A percentile compares a stretch with the other conserved stretches of the same genome.
Evolutionary conservation across 2,113 vertebrate species (phyloP).

Genomic region (Cettia cetti): DNA sequence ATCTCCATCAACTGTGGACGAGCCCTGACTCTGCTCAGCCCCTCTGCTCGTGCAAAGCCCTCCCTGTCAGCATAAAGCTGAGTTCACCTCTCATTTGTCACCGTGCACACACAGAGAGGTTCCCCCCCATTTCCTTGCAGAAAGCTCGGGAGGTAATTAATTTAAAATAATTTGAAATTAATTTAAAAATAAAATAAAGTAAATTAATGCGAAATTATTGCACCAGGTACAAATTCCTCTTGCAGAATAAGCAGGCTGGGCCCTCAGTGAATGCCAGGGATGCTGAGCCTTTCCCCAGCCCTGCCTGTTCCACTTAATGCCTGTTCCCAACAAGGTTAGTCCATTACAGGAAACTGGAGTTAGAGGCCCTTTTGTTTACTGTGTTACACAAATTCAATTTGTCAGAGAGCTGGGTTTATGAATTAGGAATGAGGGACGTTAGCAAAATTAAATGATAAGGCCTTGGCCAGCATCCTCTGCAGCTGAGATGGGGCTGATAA

Average conservation of each 20-base stretch:
- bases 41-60: neutral
- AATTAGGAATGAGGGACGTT: conserved; percentile 54
- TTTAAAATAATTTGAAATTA: too few species aligned
- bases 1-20: neutral
- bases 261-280: neutral
- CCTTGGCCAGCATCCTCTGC: neutral
- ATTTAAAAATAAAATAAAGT: neutral
- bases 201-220: too few species aligned
- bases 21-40: neutral
- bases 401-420: conserved; percentile 44
- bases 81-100: neutral
- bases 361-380: conserved; percentile 46
- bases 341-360: neutral
- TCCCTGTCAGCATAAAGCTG: neutral
- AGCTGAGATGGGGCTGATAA: neutral
- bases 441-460: conserved; percentile 33
- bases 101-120: accelerated
- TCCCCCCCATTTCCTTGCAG: neutral
- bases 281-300: neutral
- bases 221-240: neutral
- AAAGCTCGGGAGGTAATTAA: neutral
- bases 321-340: conserved; percentile 33
- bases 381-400: conserved; percentile 65
- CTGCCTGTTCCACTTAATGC: conserved; percentile 9
- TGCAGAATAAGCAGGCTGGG: neutral